Evolutionary conservation across 2,113 vertebrate genomes (phyloP), one percentile per base, ranked within the genome.

Genomic region (Bos taurus): DNA sequence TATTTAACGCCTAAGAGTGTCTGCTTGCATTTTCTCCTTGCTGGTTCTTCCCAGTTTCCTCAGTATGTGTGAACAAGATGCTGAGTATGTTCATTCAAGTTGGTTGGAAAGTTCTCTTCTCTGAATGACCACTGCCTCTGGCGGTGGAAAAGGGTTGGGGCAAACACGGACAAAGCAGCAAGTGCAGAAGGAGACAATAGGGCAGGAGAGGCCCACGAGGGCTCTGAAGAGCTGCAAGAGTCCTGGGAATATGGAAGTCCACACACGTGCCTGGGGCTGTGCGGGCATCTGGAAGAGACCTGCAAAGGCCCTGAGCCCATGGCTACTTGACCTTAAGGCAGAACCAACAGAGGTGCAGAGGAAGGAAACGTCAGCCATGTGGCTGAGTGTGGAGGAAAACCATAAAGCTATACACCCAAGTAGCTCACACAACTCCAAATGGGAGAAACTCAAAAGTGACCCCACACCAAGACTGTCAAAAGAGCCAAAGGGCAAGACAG

Each of bases 401-500:
- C 43, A 82, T 0, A 1, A 71, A 67, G 81, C 50, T 25, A 46
- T 16, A 46, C 25, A 21, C 59, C 50, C 40, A 40, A 74, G 74
- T 60, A 88, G 19, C 17, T 88, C 60, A 89, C 52, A 80, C 50
- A 43, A 7, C 48, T 78, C 71, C 60, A 78, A 57, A 64, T 15
- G 52, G 26, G 13, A 74, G 17, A 60, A 85, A 85, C 30, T 60
- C 52, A 86, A 40, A 83, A 87, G 12, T 71, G 67, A 15, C 46
- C 48, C 50, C 17, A 36, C 46, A 86, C 52, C 10, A 21, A 96
- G 74, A 56, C 78, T 78, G n/a, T 46, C n/a, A 64, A 48, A 96
- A 48, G 88, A 96, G 46, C 19, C 80, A 60, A 28, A 67, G 88
- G 50, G 13, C 36, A 91, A 71, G 17, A 85, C 15, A 85, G 36